Conservation (phyloP, 2,888 invertebrate species). For the Aleiodes leptofemur region DNA sequence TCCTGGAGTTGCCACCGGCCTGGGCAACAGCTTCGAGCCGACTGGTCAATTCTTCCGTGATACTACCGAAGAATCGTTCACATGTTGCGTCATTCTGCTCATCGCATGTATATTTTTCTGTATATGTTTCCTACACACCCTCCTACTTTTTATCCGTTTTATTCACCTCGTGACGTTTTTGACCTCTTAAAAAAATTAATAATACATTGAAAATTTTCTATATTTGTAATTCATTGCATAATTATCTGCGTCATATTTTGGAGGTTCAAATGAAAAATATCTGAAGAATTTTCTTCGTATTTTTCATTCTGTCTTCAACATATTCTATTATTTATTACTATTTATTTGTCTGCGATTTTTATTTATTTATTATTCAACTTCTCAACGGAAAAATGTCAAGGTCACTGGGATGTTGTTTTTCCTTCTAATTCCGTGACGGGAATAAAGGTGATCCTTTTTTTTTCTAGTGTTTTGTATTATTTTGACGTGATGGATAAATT, state of each 20-base stretch:
- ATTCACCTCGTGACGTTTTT: conserved; percentile 11
- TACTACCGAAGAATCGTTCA: background rate
- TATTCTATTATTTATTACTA: background rate
- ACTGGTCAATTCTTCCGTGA: conserved; percentile 23
- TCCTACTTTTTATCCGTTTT: background rate
- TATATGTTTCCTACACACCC: background rate
- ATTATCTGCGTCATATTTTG: too few relatives aligned
- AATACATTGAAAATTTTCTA: background rate
- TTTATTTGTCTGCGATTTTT: background rate
- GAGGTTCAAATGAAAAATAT: too few relatives aligned
- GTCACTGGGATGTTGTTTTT: background rate
- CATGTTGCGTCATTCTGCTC: conserved; percentile 16
- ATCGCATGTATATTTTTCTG: conserved; percentile 2
- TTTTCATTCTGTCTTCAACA: too few relatives aligned
- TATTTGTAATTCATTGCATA: background rate
- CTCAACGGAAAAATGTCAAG: conserved; percentile 8
- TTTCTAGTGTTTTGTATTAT: too few relatives aligned
- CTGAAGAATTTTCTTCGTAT: too few relatives aligned
- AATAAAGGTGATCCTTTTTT: background rate
- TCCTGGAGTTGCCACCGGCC: background rate
- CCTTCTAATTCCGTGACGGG: background rate
- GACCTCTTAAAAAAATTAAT: conserved; percentile 20
- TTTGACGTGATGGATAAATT: background rate
- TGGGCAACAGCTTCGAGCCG: conserved; percentile 15
- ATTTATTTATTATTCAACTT: background rate